A percentile compares a stretch with the other conserved stretches of the same genome.
Conservation (phyloP, 2,113 vertebrate genomes). For the Penelope pileata region DNA sequence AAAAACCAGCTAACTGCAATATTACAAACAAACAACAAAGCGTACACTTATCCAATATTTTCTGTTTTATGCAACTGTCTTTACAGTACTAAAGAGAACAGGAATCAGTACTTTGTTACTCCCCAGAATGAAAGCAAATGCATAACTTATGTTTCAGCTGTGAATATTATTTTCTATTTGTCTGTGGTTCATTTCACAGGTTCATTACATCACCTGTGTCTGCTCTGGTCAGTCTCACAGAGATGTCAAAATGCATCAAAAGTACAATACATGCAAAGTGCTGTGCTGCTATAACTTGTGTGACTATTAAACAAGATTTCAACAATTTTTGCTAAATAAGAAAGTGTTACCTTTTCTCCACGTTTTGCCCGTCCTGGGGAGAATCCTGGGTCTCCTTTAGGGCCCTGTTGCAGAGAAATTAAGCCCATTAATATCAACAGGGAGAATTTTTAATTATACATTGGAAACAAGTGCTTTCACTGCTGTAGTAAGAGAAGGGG, state of each 20-base stretch:
- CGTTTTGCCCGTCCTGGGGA: conserved; percentile 86
- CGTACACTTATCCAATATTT: neutral
- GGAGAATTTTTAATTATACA: neutral
- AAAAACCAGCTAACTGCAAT: neutral
- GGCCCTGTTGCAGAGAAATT: conserved; percentile 79
- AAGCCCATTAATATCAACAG: neutral
- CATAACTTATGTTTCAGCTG: neutral
- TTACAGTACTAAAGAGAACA: neutral
- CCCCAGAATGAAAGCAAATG: neutral
- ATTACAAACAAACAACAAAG: rapidly evolving
- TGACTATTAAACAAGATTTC: neutral
- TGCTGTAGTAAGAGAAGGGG: neutral
- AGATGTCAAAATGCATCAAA: neutral
- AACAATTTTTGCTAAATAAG: neutral
- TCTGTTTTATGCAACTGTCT: neutral
- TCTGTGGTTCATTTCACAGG: too few relatives aligned
- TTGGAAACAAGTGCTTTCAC: neutral
- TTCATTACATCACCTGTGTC: neutral
- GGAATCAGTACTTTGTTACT: neutral
- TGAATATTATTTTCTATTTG: neutral
- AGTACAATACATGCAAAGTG: neutral
- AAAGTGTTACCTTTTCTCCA: conserved; percentile 87
- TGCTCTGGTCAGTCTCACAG: neutral
- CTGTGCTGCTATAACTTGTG: neutral
- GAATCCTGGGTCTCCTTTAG: conserved; percentile 92